Evolutionary conservation across 2,113 vertebrate species (phyloP).

Genomic region (Tonatia bakeri): DNA sequence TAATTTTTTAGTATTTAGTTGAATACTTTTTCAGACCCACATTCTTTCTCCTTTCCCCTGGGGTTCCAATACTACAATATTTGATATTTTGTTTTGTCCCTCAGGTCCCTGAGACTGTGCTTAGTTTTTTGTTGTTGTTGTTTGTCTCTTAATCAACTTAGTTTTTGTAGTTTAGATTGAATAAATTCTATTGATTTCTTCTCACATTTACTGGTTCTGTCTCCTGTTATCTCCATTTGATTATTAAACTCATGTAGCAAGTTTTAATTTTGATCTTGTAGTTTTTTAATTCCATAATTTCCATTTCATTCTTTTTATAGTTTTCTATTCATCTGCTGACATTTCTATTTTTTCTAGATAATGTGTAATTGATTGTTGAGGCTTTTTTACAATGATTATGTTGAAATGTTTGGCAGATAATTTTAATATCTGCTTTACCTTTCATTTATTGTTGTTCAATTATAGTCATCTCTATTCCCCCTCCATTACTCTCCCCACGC

Average conservation of each 20-base stretch:
- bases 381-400: not conserved
- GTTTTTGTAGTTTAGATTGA: not conserved
- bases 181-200: not conserved
- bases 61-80: not conserved
- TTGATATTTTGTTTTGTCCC: not conserved
- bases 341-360: not conserved
- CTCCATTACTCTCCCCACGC: no score
- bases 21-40: not conserved
- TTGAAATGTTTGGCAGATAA: not conserved
- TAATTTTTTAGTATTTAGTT: not conserved
- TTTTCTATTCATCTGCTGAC: not conserved
- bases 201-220: not conserved
- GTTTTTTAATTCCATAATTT: not conserved
- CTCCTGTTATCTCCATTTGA: not conserved
- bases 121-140: not conserved
- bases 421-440: not conserved
- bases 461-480: no score
- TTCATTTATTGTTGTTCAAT: no score
- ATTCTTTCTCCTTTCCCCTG: not conserved
- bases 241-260: not conserved
- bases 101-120: not conserved
- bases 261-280: not conserved
- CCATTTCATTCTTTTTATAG: not conserved
- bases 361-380: not conserved
- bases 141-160: not conserved